Evolutionary conservation across 2,113 vertebrate genomes (phyloP), one percentile per base, ranked within the genome.

Genomic region (Tachycineta bicolor): DNA sequence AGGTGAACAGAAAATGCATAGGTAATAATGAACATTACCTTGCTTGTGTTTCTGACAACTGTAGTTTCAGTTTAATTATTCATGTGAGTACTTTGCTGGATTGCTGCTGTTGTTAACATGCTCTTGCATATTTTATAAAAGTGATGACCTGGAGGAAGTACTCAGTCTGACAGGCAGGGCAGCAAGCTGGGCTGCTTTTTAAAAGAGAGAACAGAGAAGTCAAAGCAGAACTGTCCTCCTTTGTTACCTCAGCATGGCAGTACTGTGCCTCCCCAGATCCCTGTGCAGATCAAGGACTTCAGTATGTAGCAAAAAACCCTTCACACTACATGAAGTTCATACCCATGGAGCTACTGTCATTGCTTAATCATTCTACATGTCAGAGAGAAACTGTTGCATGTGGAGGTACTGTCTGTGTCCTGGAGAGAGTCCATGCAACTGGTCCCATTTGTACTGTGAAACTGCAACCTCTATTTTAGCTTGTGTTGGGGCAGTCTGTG

Each of bases 61-160:
- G 33, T 43, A 73, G 26, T 84, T 96, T 86, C 64, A 39, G 31
- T 94, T 95, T 89, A 88, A 91, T 96, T 96, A 94, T 94, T 97
- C 79, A 80, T 78, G 44, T 10, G 31, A 79, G 81, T 82, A 62
- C 6, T 70, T 94, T 77, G 47, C 55, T 62, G 68, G 64, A 65
- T 84, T 73, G 31, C 31, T 76, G 53, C 49, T 62, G 5, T 37
- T 80, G 56, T 67, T 83, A 95, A 63, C 8, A 24, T 83, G 60
- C 14, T 69, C 25, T 52, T 91, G 86, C 71, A 84, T 93, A 91
- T 96, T 96, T 96, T 84, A 93, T 88, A 49, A 37, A 92, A 83
- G 31, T 88, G 58, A 86, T 87, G 50, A 94, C 52, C 65, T 90
- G 69, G 80, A 94, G 90, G 59, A 43, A 50, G 9, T 68, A 59